Evolutionary conservation across 2,113 vertebrate species (phyloP).

Genomic region (Oceanodroma tethys): DNA sequence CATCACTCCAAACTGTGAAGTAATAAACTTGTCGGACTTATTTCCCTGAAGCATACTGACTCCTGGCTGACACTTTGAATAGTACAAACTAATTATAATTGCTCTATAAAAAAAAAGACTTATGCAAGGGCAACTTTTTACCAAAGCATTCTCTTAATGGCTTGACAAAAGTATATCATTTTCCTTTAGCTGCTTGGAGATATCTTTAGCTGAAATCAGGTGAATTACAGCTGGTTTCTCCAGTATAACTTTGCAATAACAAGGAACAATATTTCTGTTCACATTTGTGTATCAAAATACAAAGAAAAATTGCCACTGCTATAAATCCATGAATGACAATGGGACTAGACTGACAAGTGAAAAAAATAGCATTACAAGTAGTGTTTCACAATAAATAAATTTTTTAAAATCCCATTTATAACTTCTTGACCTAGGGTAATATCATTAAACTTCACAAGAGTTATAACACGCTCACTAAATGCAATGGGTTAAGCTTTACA

Average conservation of each 20-base stretch:
- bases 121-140: not conserved
- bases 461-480: not conserved
- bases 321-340: not conserved
- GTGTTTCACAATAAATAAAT: not conserved
- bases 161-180: not conserved
- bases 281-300: not conserved
- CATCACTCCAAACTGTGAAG: not conserved
- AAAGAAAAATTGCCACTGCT: not conserved
- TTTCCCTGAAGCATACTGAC: conserved; percentile 7
- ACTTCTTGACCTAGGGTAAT: not conserved
- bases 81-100: not conserved
- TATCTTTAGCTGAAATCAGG: not conserved
- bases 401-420: not conserved
- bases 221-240: not conserved
- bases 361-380: not conserved
- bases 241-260: not conserved
- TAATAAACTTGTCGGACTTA: not conserved
- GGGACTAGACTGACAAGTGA: not conserved
- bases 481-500: not conserved
- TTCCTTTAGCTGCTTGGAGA: not conserved
- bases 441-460: accelerated
- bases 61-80: not conserved
- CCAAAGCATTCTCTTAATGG: not conserved
- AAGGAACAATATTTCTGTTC: not conserved
- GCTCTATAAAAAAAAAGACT: not conserved